Base-by-base conservation (phyloP, 2,888 invertebrate genomes). In the Lepidocyrtinus sp. region DNA sequence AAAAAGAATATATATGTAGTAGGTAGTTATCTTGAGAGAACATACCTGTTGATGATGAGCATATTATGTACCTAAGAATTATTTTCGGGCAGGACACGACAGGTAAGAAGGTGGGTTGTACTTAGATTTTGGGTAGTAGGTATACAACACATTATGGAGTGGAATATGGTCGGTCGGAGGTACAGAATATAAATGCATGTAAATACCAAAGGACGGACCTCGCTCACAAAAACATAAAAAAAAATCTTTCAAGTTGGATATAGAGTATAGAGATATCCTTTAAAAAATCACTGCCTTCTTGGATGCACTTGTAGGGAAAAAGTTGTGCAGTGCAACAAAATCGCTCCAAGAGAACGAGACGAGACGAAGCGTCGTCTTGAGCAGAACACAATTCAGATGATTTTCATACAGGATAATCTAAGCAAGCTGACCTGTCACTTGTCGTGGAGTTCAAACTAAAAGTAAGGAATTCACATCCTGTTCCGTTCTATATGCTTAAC, bases 281-380 rank as follows among this genome's bases (percentile, higher is more conserved):
- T 25, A 19, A 61, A 19, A 61, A 21, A n/a, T 61, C 25, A 24
- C 15, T 25, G 19, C 63, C 63, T 63, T 63, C 63, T 21, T 22
- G 12, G 15, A 63, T 63, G 63, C 63, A 63, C 63, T 63, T 63
- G 26, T 36, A 7, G 26, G 36, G n/a, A 65, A 19, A 36, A 36
- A 26, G 36, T 36, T 65, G 36, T 27, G 5, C 12, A 36, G 36
- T 65, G 27, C 36, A 36, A 19, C 19, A 65, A 26, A 65, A 65
- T 26, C 65, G 27, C 65, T 71, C 36, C 36, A 12, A 5, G 36
- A 36, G 62, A 62, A 71, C n/a, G n/a, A n/a, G n/a, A 25, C 61
- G 71, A 71, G 71, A 71, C 62, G 71, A 21, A 7, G 17, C 61
- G 71, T 71, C 71, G 71, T 71, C 71, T 5, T 71, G 62, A 46